Evolutionary conservation across 2,888 invertebrate species (phyloP), one percentile per base, ranked within the genome.

Genomic region (Sericinus montela): DNA sequence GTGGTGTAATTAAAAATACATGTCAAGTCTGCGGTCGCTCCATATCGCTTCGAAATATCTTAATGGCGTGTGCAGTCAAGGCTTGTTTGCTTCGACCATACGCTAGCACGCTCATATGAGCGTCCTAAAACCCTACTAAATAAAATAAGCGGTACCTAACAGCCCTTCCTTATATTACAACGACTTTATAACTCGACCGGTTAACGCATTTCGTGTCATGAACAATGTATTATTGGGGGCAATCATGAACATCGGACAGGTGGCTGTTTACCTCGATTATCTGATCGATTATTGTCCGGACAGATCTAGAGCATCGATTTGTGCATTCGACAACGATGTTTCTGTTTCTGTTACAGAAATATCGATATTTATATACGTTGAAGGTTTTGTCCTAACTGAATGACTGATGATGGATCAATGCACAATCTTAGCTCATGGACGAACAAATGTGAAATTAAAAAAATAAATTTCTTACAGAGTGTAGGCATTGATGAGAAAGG

Each of bases 191-290:
- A 44, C 43, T 52, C 49, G 46, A 56, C 57, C 65, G 72, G 62
- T 53, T 73, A 69, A 62, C 62, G 66, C 67, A 64, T 74, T 75
- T 68, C 80, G 80, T 80, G 80, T 69, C 59, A 56, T 58, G 63
- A 69, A 74, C 75, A 70, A 73, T 80, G 76, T 77, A 80, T 81
- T 81, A 80, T 80, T 76, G 76, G 75, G n/a, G 76, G 72, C 80
- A 80, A 80, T 83, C 78, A 75, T 73, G 74, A 69, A 60, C 66
- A 65, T 59, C 62, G 59, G 67, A 72, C 79, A 79, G 79, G 75
- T 79, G 77, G 71, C 64, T 73, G 79, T 78, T 45, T 76, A 65
- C 75, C 65, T 71, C 75, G 75, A 77, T 76, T 76, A 75, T 67
- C 75, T 75, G 75, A 78, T 81, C 79, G 80, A 81, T 81, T 81